Base-by-base conservation (phyloP, 2,888 invertebrate species). In the Theretra japonica region DNA sequence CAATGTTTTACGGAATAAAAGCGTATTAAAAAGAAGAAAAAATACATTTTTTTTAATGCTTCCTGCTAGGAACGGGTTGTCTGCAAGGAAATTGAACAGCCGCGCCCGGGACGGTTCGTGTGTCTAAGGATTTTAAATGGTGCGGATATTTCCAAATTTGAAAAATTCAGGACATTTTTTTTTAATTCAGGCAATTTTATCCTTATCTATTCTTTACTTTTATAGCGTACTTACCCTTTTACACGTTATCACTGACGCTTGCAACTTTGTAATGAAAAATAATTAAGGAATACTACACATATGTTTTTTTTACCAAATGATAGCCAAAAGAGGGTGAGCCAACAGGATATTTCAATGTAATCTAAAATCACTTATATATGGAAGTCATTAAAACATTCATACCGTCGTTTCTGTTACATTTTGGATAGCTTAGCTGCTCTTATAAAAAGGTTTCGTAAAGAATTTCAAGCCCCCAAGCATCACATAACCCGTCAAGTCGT, bases 51-150 rank as follows among this genome's bases (percentile, higher is more conserved):
- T 86, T 86, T 86, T 85, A 83, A 86, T 82, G 83, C 81, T 80
- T 77, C 76, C 77, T 74, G 76, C 65, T 76, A 79, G 77, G 80
- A 83, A 86, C 79, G 84, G 82, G 83, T 83, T 83, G 83, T 79
- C 76, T 74, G 73, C 77, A 75, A 85, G 87, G 86, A 88, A 87
- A 88, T 87, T 86, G 86, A 83, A 82, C 81, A 74, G 76, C 80
- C 78, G 80, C 80, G 80, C 80, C 77, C 77, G 80, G 78, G 73
- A 73, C 73, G 73, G 71, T 74, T 78, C 72, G 76, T 76, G 76
- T 82, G 78, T 65, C 79, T 79, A 82, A 70, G 65, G 21, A 53
- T 68, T 73, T 70, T 25, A 60, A 60, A 23, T 48, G 6, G 25
- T 50, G 28, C 19, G 65, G 53, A 65, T 23, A 41, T 65, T 65